Evolutionary conservation across 2,113 vertebrate species (phyloP).

Genomic region (Machaerirhynchus nigripectus): DNA sequence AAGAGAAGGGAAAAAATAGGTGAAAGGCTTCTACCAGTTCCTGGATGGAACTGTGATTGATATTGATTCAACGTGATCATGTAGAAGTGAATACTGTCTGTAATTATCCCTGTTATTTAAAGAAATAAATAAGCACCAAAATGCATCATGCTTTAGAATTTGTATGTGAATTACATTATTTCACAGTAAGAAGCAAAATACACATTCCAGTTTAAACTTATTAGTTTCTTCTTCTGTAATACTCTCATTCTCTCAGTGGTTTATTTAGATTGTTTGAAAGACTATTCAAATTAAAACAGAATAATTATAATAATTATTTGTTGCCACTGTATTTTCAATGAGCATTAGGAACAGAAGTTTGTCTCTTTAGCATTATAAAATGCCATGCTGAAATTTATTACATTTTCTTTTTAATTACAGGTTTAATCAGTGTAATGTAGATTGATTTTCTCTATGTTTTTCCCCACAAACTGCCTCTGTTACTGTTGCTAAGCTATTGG

Average conservation of each 20-base stretch:
- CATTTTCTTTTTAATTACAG: background rate
- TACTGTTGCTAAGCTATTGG: background rate
- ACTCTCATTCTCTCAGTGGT: background rate
- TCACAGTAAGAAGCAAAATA: background rate
- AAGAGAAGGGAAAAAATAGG: background rate
- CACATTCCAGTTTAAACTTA: background rate
- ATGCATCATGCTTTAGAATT: background rate
- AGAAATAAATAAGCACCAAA: background rate
- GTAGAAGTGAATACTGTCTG: background rate
- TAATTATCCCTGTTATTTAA: background rate
- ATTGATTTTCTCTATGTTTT: background rate
- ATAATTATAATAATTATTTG: background rate
- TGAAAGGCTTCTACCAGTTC: background rate
- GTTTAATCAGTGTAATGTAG: background rate
- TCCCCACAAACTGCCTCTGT: background rate
- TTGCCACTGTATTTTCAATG: background rate
- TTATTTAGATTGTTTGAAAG: background rate
- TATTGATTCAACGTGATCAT: background rate
- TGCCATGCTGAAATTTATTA: background rate
- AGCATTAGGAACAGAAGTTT: background rate
- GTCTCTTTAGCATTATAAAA: background rate
- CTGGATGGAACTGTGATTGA: rapidly evolving
- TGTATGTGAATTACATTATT: background rate
- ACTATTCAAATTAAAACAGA: background rate
- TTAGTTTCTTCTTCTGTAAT: background rate